phyloP scores from a whole-genome alignment of 2,888 invertebrate species.

The Nomada fabriciana region DNA sequence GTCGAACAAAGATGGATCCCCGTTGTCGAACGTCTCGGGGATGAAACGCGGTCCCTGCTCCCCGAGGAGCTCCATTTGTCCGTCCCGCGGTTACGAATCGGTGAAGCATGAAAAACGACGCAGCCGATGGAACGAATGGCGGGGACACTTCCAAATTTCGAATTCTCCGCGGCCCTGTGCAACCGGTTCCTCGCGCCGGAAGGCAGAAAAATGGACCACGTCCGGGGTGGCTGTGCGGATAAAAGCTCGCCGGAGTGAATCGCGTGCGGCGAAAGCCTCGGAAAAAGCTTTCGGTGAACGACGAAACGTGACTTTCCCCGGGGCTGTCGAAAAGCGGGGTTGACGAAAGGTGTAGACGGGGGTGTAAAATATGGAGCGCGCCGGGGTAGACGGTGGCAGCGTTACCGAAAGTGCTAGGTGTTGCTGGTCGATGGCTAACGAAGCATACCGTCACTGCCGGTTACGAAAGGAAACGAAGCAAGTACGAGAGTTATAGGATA shows the following conservation, averaged over 20 bases:
- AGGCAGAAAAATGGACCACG: not conserved
- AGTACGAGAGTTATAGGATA: too few species aligned
- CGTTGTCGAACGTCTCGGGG: not conserved
- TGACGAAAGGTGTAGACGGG: not conserved
- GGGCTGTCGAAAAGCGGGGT: not conserved
- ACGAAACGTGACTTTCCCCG: not conserved
- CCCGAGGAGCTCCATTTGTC: conserved; percentile 31
- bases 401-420: too few species aligned
- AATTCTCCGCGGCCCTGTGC: conserved; percentile 18
- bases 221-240: not conserved
- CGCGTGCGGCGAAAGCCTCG: not conserved
- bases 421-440: too few species aligned
- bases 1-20: conserved; percentile 6
- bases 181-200: not conserved
- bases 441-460: too few species aligned
- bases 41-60: not conserved
- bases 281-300: not conserved
- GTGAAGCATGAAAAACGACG: conserved; percentile 33
- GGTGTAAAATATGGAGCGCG: too few species aligned
- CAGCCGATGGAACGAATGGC: not conserved
- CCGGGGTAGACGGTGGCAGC: too few species aligned
- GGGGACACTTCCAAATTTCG: conserved; percentile 32
- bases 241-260: conserved; percentile 21
- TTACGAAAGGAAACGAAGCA: too few species aligned
- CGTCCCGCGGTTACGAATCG: conserved; percentile 36